A percentile compares a stretch with the other conserved stretches of the same genome.
Evolutionary conservation across 2,888 invertebrate genomes (phyloP).

Genomic region (Epinotia bilunana): DNA sequence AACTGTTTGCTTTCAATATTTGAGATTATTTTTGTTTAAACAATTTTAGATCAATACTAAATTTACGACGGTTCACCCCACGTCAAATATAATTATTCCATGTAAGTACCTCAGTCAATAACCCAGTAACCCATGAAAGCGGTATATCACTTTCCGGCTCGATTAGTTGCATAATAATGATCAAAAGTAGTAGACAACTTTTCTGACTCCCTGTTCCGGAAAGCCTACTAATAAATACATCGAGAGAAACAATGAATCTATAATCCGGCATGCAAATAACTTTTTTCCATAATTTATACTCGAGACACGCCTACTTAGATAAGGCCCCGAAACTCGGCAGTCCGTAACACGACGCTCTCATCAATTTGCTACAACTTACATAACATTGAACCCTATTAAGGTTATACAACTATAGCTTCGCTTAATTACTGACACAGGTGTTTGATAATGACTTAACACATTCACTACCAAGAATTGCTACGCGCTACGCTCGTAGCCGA

Average conservation of each 20-base stretch:
- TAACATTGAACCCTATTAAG: conserved; percentile 34
- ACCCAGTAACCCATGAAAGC: no score
- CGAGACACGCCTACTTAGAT: conserved; percentile 12
- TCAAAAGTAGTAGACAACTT: no score
- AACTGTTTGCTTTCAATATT: no score
- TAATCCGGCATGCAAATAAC: conserved; percentile 8
- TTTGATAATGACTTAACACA: conserved; percentile 16
- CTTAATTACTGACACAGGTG: conserved; percentile 28
- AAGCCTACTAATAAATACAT: background rate
- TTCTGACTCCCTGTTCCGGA: background rate
- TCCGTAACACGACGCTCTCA: conserved; percentile 32
- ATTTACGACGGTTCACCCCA: no score
- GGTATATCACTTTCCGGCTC: no score
- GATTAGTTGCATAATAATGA: no score
- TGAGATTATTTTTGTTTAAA: no score
- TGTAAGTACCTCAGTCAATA: no score
- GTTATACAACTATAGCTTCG: conserved; percentile 22
- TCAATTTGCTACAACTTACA: conserved; percentile 38
- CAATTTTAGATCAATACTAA: no score
- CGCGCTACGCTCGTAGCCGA: no score
- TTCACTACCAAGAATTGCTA: no score
- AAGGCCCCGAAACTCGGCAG: conserved; percentile 10
- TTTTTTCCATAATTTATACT: background rate
- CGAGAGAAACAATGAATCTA: background rate
- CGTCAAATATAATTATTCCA: no score